Percentiles rank a stretch among this genome's conserved stretches.
These are phyloP conservation scores for Achatina immaculata DNA, from an alignment of 1,140 invertebrate species.

Conservation along the genomic window DNA sequence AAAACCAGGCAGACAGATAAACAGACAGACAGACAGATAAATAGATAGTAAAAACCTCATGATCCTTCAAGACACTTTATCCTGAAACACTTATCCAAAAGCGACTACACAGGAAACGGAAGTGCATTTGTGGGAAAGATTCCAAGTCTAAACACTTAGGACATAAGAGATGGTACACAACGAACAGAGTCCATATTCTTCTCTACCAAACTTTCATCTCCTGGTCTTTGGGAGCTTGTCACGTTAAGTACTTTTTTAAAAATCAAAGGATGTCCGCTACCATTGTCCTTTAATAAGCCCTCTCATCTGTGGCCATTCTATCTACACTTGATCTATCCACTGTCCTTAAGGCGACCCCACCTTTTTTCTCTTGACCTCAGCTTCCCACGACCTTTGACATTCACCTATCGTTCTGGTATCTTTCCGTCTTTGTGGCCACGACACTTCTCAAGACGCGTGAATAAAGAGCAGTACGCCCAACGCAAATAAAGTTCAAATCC, in stretches of 20 bases:
- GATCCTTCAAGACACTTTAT: too few relatives aligned
- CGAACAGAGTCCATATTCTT: not conserved
- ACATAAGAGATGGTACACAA: not conserved
- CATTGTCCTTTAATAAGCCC: conserved; percentile 16
- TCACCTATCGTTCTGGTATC: conserved; percentile 6
- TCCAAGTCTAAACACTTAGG: not conserved
- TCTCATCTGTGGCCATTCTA: not conserved
- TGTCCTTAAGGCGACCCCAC: conserved; percentile 4
- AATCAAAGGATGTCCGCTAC: not conserved
- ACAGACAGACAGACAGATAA: too few relatives aligned
- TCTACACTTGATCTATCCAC: conserved; percentile 19
- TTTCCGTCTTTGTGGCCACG: conserved; percentile 1
- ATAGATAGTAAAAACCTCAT: too few relatives aligned
- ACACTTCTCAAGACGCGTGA: conserved; percentile 18
- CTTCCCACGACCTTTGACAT: conserved; percentile 25
- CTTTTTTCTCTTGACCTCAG: conserved; percentile 2
- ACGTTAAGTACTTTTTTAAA: not conserved
- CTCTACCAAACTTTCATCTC: too few relatives aligned
- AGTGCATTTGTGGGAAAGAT: not conserved
- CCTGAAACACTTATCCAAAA: too few relatives aligned
- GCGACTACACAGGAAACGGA: conserved; percentile 4
- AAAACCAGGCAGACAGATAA: too few relatives aligned
- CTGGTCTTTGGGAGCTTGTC: not conserved
- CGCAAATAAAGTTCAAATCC: conserved; percentile 21
- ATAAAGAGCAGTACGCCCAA: conserved; percentile 11